Evolutionary conservation across 2,888 invertebrate genomes (phyloP), one percentile per base, ranked within the genome.

Genomic region (Tenthredo notha): DNA sequence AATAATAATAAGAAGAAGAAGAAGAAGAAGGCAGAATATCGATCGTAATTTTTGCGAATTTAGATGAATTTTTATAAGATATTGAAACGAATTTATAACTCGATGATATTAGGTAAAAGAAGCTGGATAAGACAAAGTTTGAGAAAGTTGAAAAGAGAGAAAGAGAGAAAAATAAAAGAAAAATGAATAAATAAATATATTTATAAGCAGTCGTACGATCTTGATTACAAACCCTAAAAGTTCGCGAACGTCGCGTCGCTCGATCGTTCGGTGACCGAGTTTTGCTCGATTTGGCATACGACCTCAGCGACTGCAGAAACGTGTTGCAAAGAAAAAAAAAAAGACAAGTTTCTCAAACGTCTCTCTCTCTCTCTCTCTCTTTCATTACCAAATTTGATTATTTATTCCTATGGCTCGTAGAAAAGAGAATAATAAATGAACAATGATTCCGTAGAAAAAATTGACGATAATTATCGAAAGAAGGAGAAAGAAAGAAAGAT

Each of bases 221-320:
- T 61, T 61, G 61, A 61, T 61, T 61, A 7, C 61, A 61, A 61
- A 21, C 21, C 21, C 21, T 61, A 61, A 61, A 61, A 21, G n/a
- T 25, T 61, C 25, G 61, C 61, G 61, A 61, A 61, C 61, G 61
- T 61, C 61, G 61, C 61, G 61, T 37, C 37, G 37, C 25, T 25
- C 2, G 21, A 2, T 61, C 61, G 61, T 61, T 61, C 21, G 21
- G 61, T 61, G 61, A 61, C 61, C 61, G 61, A 61, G 61, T 61
- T 61, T 61, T 61, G 61, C 61, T 61, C 61, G 61, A 61, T 61
- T 61, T 61, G 61, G 61, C 61, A 18, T 50, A 25, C 61, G 61
- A 61, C 21, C 61, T 61, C 21, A 21, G 61, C 3, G n/a, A 10
- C 10, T 12, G 21, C n/a, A 25, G n/a, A 61, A 61, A 61, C 61